Conservation (phyloP, 2,113 vertebrate genomes). For the Dolichallabes microphthalmus region DNA sequence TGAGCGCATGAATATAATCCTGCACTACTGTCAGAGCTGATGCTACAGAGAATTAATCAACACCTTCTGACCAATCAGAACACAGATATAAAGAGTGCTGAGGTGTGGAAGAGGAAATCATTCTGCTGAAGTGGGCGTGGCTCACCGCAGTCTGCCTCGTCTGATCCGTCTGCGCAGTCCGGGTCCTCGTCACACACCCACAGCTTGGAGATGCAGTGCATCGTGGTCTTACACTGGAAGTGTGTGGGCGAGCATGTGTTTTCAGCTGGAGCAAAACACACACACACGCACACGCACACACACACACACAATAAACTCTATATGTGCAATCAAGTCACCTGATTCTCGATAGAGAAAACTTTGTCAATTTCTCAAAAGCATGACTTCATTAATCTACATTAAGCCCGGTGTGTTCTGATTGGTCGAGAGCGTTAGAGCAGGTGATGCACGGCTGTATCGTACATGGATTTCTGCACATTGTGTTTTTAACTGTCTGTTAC, state of each 20-base stretch:
- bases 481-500: not conserved
- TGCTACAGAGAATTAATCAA: not conserved
- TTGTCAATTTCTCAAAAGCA: not conserved
- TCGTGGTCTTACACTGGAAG: constrained; percentile 96
- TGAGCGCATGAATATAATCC: not conserved
- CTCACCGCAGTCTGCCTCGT: constrained; percentile 97
- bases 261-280: constrained; percentile 77
- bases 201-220: constrained; percentile 96
- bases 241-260: constrained; percentile 96
- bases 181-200: constrained; percentile 99
- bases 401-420: not conserved
- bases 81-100: not conserved
- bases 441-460: not conserved
- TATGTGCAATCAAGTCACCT: not conserved
- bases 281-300: constrained; percentile 16
- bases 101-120: not conserved
- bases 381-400: no score
- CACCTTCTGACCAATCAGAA: not conserved
- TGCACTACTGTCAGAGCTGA: not conserved
- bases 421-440: not conserved
- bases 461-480: no score
- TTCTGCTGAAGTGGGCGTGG: not conserved
- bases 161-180: constrained; percentile 94
- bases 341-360: not conserved
- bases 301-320: not conserved